Evolutionary conservation across 1,140 invertebrate species (phyloP), one percentile per base, ranked within the genome.

Genomic region (Musca vetustissima): DNA sequence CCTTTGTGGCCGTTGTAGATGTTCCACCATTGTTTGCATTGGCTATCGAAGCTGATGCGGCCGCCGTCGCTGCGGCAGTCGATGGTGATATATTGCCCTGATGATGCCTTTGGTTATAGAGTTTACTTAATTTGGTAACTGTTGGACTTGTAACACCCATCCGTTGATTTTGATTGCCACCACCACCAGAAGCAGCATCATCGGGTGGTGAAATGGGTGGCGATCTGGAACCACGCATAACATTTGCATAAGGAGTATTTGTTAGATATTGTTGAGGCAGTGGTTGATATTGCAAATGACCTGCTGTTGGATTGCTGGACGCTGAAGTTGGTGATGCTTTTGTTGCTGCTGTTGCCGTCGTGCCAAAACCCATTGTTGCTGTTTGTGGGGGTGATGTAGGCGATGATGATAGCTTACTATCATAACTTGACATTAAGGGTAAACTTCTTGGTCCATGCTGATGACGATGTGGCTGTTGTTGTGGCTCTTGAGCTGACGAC

Each of bases 41-140:
- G 14, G 15, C 15, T 17, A 59, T n/a, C 4, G 55, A 59, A 15
- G 55, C 24, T 59, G 55, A 17, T n/a, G n/a, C n/a, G 6, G 55
- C 55, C 1, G 55, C 25, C 21, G 14, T 22, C 6, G 55, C 25
- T 4, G 28, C 28, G 9, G 28, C 28, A 4, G 28, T 32, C 9
- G 28, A 32, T 4, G 28, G 28, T 32, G 28, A 32, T 9, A 32
- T 32, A 32, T 32, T 32, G 9, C 28, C 28, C 28, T 32, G 28
- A n/a, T n/a, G n/a, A 49, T 77, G 79, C 1, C 76, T 73, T 9
- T 76, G 72, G 2, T 73, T 76, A 68, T 78, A 80, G 9, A 80
- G 73, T 67, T 81, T 81, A 49, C 76, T 75, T 52, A 79, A 50
- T 64, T 80, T 81, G 61, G 75, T 76, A 66, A 71, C 70, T 59